Percentiles rank a stretch among this genome's conserved stretches.
Evolutionary conservation across 2,113 vertebrate species (phyloP).

Genomic region (Tor tambroides): DNA sequence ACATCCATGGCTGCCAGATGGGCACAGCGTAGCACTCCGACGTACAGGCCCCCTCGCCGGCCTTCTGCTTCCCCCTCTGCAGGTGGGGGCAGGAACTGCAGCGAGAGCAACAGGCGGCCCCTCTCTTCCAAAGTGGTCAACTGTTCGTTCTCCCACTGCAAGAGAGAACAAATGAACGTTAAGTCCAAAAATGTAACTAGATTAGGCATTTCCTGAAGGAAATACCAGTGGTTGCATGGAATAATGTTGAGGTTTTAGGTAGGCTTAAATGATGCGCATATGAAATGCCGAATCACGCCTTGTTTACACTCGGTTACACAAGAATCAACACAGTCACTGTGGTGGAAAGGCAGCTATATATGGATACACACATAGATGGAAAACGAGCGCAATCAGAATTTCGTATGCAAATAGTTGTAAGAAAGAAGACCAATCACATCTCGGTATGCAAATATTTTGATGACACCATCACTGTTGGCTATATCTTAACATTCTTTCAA

Average conservation of each 20-base stretch:
- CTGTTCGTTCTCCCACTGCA: slow-evolving; percentile 82
- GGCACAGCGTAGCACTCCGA: slow-evolving; percentile 85
- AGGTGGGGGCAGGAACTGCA: slow-evolving; percentile 75
- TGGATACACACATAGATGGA: background rate
- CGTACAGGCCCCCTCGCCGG: slow-evolving; percentile 73
- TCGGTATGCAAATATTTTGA: background rate
- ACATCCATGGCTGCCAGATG: slow-evolving; percentile 90
- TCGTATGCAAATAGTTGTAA: background rate
- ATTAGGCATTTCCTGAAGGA: background rate
- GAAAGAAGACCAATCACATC: background rate
- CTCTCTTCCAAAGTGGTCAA: slow-evolving; percentile 83
- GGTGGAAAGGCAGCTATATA: background rate
- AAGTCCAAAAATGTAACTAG: background rate
- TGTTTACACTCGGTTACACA: background rate
- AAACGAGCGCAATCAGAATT: background rate
- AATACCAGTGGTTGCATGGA: background rate
- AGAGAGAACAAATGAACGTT: slow-evolving; percentile 16
- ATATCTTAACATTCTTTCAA: background rate
- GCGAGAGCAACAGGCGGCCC: slow-evolving; percentile 81
- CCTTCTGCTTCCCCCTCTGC: slow-evolving; percentile 43
- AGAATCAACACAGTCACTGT: background rate
- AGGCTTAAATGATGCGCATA: background rate
- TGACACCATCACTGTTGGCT: background rate
- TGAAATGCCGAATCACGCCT: background rate
- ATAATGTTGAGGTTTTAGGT: background rate